These are phyloP conservation scores for Tragulus kanchil DNA, from an alignment of 2,113 vertebrate genomes.

Conservation along the genomic window DNA sequence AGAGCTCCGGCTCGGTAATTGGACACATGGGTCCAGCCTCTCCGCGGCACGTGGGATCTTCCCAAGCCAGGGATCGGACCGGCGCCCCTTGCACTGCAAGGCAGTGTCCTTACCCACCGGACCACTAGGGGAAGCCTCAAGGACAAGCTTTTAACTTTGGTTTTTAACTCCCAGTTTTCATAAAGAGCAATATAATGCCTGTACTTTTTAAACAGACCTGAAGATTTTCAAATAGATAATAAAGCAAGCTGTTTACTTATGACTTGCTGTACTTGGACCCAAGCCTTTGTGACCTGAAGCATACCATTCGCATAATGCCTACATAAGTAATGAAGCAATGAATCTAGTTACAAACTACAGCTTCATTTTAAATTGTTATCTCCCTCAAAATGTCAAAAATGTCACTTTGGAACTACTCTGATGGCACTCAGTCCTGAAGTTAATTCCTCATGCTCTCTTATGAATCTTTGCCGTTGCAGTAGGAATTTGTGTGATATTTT, in stretches of 20 bases:
- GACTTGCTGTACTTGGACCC: neutral
- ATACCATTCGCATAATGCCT: neutral
- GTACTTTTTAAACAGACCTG: constrained; percentile 35
- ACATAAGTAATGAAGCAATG: neutral
- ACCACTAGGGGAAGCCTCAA: neutral
- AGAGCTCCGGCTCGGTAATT: too few species aligned
- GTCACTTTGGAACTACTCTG: neutral
- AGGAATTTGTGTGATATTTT: neutral
- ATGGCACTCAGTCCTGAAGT: neutral
- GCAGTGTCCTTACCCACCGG: too few species aligned
- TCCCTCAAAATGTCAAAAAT: neutral
- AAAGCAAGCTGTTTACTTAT: constrained; percentile 22
- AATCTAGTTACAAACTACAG: neutral
- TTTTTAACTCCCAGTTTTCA: constrained; percentile 28
- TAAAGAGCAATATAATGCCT: neutral
- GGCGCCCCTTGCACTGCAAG: too few species aligned
- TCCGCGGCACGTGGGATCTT: too few species aligned
- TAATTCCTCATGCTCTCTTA: neutral
- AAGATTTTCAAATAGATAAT: constrained; percentile 34
- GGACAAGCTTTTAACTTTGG: constrained; percentile 1
- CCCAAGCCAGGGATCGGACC: too few species aligned
- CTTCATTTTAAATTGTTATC: neutral
- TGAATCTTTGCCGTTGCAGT: neutral
- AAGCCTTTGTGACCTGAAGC: neutral
- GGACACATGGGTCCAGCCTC: too few species aligned